Evolutionary conservation across 2,797 vertebrate genomes (phyloP), one percentile per base, ranked within the genome.

Genomic region (Halcyon leucocephala): DNA sequence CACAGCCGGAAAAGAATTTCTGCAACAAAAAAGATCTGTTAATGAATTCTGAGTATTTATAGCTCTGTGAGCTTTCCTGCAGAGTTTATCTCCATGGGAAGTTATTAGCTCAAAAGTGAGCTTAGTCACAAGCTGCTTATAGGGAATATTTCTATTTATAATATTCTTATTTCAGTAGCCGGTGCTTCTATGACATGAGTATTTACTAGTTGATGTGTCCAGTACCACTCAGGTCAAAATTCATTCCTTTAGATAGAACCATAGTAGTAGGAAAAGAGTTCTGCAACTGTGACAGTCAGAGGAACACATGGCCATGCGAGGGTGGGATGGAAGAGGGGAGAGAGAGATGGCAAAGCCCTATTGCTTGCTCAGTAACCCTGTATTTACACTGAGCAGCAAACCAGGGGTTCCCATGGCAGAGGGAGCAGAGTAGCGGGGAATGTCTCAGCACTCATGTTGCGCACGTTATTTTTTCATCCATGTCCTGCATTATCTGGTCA

Each of bases 61-160:
- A 97, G 96, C 94, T 74, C 86, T 67, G 71, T 73, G 94, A 97
- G 95, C 94, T 97, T 95, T 97, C 96, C 96, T 96, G 94, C 91
- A 46, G 96, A 92, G 95, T 96, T 93, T 78, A 85, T 97, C 94
- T 97, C 95, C 93, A 94, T 86, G 94, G 96, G 93, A 97, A 95
- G 95, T 97, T 97, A 96, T 96, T 97, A 95, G 95, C 94, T 97
- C 96, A 95, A 95, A 97, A 96, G 92, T 95, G 83, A 95, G 94
- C 91, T 97, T 97, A 96, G 96, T 97, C 94, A 96, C 93, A 96
- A 93, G 93, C 90, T 0, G 24, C 93, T 96, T 96, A 92, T 33
- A 61, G 61, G 80, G 74, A 95, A 92, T 95, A 96, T 97, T 95
- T 95, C 95, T 96, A 90, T 95, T 97, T 96, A 85, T 97, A 93